Base-by-base conservation (phyloP, 2,888 invertebrate species). In the Pterostichus niger region DNA sequence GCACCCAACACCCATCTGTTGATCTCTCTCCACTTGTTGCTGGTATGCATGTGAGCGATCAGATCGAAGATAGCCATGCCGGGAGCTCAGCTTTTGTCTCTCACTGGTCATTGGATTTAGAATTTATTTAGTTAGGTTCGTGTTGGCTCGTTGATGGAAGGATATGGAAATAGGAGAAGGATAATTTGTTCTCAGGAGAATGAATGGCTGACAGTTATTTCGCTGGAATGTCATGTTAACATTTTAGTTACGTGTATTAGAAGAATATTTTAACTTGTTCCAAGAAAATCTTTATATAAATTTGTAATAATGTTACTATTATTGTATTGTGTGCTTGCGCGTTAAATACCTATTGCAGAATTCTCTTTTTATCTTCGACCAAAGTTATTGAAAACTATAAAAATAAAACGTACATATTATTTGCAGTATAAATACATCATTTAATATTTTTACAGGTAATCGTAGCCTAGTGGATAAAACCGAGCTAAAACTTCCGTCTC, bases 1-100 rank as follows among this genome's bases (percentile, higher is more conserved):
- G 17, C 17, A 44, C 44, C 15, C 44, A 7, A 6, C 11, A 40
- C 44, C 40, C n/a, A 44, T 71, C 40, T 2, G 13, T 71, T 17
- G 10, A 15, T 71, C 44, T 44, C 17, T 3, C 10, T 71, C 68
- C 11, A 15, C 24, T 40, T 40, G 44, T 13, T 71, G 75, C 52
- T 75, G 71, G 71, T 71, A 75, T 75, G 75, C 75, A 75, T 75
- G 75, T 44, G 46, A 46, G 49, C 49, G 75, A 75, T 75, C 75
- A 52, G 75, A 75, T 75, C 52, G 75, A 24, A 64, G 75, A 75
- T 75, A 75, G 52, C 75, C 52, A 49, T 52, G 75, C 33, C 52
- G 52, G 75, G 52, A 75, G 75, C 75, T 52, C 31, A 52, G 49
- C 52, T 75, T 75, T 75, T 75, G 75, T 75, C 52, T 75, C 44